Evolutionary conservation across 2,113 vertebrate species (phyloP).

Genomic region (Henicopernis longicauda): DNA sequence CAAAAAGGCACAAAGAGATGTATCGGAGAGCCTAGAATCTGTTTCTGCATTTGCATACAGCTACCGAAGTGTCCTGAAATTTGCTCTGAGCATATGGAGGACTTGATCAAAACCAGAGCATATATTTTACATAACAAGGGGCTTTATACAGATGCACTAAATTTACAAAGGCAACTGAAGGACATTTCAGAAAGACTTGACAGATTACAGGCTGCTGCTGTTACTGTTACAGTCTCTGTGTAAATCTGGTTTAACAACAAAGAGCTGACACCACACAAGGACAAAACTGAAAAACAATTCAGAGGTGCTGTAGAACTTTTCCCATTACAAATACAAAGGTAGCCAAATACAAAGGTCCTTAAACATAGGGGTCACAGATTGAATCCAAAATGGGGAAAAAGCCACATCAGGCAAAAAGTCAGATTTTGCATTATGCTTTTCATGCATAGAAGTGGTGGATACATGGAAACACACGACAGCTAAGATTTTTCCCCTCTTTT

Average conservation of each 20-base stretch:
- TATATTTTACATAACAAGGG: slow-evolving; percentile 27
- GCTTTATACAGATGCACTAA: slow-evolving; percentile 8
- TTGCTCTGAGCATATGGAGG: slow-evolving; percentile 14
- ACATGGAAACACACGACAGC: neutral
- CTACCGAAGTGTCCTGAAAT: neutral
- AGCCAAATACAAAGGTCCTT: neutral
- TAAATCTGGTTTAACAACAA: slow-evolving; percentile 49
- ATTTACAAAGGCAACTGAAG: slow-evolving; percentile 50
- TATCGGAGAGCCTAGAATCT: neutral
- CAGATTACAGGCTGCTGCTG: slow-evolving; percentile 36
- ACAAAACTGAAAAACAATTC: slow-evolving; percentile 15
- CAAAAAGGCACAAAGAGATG: neutral
- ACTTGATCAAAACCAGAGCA: slow-evolving; percentile 9
- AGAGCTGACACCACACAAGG: slow-evolving; percentile 39
- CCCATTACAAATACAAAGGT: neutral
- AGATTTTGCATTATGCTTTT: neutral
- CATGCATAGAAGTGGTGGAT: neutral
- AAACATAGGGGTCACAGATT: neutral
- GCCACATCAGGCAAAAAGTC: neutral
- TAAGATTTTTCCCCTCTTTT: neutral
- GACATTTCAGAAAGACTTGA: slow-evolving; percentile 32
- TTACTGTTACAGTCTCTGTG: slow-evolving; percentile 39
- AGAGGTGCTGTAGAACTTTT: neutral
- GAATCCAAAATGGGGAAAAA: neutral
- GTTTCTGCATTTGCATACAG: slow-evolving; percentile 1